Conservation (phyloP, 2,888 invertebrate species). For the Andricus curvator region DNA sequence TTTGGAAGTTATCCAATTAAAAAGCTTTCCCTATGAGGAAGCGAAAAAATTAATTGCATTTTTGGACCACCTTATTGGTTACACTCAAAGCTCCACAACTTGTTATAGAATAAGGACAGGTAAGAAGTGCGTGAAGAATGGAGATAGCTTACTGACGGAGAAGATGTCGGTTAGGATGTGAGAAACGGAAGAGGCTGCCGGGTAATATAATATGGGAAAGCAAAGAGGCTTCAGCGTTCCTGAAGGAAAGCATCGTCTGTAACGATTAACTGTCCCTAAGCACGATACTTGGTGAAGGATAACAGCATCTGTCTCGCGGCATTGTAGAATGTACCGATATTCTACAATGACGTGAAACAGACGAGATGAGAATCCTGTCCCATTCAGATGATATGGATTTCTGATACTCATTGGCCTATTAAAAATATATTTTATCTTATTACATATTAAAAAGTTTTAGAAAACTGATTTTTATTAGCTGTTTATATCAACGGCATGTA, state of each 20-base stretch:
- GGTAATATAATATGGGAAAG: neutral
- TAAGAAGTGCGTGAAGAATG: neutral
- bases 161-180: neutral
- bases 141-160: neutral
- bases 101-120: neutral
- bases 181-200: neutral
- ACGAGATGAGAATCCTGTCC: neutral
- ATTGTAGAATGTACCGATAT: too few species aligned
- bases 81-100: neutral
- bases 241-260: neutral
- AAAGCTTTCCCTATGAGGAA: too few species aligned
- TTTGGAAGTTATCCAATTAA: too few species aligned
- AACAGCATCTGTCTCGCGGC: too few species aligned
- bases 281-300: neutral
- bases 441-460: neutral
- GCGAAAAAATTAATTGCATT: neutral
- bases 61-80: neutral
- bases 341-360: neutral
- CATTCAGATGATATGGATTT: neutral
- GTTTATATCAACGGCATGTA: too few species aligned
- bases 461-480: too few species aligned
- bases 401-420: neutral
- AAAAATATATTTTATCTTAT: neutral
- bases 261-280: neutral
- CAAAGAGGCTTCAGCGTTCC: neutral